A percentile compares a stretch with the other conserved stretches of the same genome.
phyloP scores from a whole-genome alignment of 2,113 vertebrate genomes.

The Dasypus novemcinctus region DNA sequence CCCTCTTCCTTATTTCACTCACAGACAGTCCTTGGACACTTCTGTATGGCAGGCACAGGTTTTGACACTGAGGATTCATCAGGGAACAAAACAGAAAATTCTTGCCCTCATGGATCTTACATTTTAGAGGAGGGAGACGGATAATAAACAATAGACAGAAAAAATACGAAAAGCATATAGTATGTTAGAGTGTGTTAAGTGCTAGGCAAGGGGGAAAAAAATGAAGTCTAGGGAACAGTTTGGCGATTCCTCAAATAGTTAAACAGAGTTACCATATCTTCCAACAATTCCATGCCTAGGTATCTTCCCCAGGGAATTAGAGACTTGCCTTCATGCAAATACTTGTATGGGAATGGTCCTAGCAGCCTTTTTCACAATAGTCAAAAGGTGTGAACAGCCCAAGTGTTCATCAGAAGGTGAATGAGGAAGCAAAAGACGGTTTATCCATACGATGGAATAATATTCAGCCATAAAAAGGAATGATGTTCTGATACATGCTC shows the following conservation, averaged over 20 bases:
- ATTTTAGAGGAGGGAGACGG: not conserved
- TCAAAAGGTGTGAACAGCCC: not conserved
- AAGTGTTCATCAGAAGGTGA: not conserved
- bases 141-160: not conserved
- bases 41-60: not conserved
- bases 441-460: not conserved
- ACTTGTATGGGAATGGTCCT: too few relatives aligned
- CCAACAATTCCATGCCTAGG: not conserved
- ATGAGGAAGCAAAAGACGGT: not conserved
- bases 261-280: not conserved
- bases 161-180: not conserved
- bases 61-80: not conserved
- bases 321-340: too few relatives aligned
- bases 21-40: not conserved
- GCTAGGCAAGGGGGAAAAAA: not conserved
- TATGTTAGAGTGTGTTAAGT: not conserved
- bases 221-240: not conserved
- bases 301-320: too few relatives aligned
- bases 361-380: too few relatives aligned
- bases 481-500: not conserved
- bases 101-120: not conserved
- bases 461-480: conserved; percentile 11
- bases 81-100: not conserved
- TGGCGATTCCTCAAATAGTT: not conserved
- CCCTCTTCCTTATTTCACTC: not conserved